These are phyloP conservation scores for Drosophila basisetae DNA, from an alignment of 2,888 invertebrate species.

Conservation along the genomic window DNA sequence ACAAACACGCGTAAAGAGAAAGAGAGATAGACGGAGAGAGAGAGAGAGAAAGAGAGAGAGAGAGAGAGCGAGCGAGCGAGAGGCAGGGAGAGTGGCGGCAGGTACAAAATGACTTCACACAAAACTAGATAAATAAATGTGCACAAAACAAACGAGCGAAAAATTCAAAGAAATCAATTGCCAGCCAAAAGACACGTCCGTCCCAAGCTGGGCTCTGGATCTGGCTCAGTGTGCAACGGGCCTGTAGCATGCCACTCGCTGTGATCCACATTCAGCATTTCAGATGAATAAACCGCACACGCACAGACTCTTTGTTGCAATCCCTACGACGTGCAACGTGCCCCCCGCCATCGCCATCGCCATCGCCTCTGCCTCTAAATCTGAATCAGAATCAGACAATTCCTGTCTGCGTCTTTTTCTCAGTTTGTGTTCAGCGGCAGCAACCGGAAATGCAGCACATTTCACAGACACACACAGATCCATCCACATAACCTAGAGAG, in stretches of 20 bases:
- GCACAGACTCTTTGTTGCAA: conserved; percentile 46
- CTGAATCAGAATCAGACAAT: neutral
- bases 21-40: neutral
- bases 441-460: conserved; percentile 81
- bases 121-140: conserved; percentile 71
- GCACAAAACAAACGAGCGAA: conserved; percentile 70
- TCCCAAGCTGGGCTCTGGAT: conserved; percentile 18
- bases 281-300: conserved; percentile 69
- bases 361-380: neutral
- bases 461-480: conserved; percentile 45
- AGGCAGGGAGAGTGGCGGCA: conserved; percentile 30
- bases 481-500: conserved; percentile 16
- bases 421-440: conserved; percentile 31
- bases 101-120: conserved; percentile 81
- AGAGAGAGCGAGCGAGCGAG: conserved; percentile 18
- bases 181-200: conserved; percentile 72
- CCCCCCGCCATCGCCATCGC: conserved; percentile 12
- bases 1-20: conserved; percentile 9
- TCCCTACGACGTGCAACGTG: conserved; percentile 6
- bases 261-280: conserved; percentile 32
- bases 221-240: neutral
- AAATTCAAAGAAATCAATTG: conserved; percentile 81
- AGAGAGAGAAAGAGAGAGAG: neutral
- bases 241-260: neutral
- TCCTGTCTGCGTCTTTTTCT: conserved; percentile 4